Base-by-base conservation (phyloP, 2,888 invertebrate species). In the Drosophila fulvimacula region DNA sequence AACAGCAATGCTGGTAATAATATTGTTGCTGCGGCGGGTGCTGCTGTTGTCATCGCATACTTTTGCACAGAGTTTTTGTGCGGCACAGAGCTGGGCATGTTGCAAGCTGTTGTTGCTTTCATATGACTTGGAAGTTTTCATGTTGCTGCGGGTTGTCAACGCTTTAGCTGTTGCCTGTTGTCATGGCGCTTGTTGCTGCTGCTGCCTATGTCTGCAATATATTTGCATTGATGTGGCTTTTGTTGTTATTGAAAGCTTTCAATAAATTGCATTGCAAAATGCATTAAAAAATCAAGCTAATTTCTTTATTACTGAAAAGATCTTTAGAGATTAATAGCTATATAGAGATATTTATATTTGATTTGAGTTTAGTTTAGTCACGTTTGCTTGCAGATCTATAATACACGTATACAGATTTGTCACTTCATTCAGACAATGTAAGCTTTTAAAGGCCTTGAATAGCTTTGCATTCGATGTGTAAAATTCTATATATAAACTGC, bases 111-210 rank as follows among this genome's bases (percentile, higher is more conserved):
- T 72, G 62, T 73, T 53, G 64, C 55, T 62, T 76, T 59, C 76
- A 79, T 81, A 81, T 83, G 81, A 70, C 79, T 83, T 70, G 70
- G 64, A 75, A 58, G 59, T 77, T 65, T 81, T 61, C 63, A 75
- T 78, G 76, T 77, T 70, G 73, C 69, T 78, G 81, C 73, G 68
- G 67, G 68, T 72, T 84, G 80, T 78, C 82, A 82, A 78, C 80
- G 81, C 79, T 74, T 71, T 61, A 63, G 48, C 48, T 48, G 48
- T 48, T 48, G 44, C 56, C 55, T 48, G 48, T 62, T 70, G 64
- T 59, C 69, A 38, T 64, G 53, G 53, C 39, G 59, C 53, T 21
- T 69, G 58, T 10, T 65, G 60, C 30, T 61, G 58, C 3, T 66
- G 61, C 7, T 46, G 67, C 61, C 58, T 34, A 38, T 75, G 64